These are phyloP conservation scores for Aphrophora alni DNA, from an alignment of 2,888 invertebrate genomes.

Conservation along the genomic window DNA sequence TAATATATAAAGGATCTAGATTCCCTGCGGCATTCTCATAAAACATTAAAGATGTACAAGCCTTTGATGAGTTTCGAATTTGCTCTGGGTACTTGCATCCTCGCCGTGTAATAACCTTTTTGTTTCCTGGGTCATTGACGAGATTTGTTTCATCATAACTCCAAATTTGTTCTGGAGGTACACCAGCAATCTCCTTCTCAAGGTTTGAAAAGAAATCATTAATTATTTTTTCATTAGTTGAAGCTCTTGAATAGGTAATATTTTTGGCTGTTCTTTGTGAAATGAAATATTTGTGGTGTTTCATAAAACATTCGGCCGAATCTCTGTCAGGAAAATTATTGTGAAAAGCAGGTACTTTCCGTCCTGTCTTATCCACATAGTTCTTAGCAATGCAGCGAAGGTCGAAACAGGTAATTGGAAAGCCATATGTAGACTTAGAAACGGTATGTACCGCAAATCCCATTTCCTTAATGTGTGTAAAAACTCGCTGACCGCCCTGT, in stretches of 20 bases:
- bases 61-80: conserved; percentile 54
- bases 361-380: not conserved
- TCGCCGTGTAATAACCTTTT: conserved; percentile 48
- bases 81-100: conserved; percentile 53
- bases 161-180: conserved; percentile 47
- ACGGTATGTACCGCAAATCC: not conserved
- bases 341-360: not conserved
- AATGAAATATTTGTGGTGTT: not conserved
- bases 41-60: conserved; percentile 54
- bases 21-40: conserved; percentile 55
- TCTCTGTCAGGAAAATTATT: not conserved
- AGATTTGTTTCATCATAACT: conserved; percentile 55
- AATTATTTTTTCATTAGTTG: not conserved
- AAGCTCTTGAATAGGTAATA: not conserved
- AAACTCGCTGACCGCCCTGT: not conserved
- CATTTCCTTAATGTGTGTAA: not conserved
- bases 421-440: not conserved
- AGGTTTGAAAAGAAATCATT: not conserved
- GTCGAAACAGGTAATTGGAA: not conserved
- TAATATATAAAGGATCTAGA: conserved; percentile 56
- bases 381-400: not conserved
- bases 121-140: conserved; percentile 53
- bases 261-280: not conserved
- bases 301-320: not conserved
- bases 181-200: conserved; percentile 22